Evolutionary conservation across 2,888 invertebrate species (phyloP).

Genomic region (Eupithecia exiguata): DNA sequence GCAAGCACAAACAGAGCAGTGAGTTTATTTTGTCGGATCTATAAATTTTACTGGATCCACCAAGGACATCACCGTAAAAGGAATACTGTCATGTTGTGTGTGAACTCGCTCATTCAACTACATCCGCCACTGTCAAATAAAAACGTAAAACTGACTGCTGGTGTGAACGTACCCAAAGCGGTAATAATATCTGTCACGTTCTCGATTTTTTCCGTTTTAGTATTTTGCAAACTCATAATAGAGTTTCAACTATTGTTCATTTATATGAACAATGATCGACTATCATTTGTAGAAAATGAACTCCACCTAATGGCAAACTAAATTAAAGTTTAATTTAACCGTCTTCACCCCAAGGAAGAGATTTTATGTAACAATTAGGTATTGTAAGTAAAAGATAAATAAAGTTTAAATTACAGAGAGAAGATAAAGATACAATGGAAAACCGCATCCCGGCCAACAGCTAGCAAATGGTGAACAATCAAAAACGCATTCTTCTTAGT

Average conservation of each 20-base stretch:
- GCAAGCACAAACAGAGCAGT: no score
- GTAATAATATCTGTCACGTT: neutral
- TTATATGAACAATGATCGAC: neutral
- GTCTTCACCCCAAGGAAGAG: neutral
- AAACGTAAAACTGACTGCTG: no score
- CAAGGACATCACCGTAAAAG: no score
- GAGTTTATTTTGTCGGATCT: no score
- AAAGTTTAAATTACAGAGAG: neutral
- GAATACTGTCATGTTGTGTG: no score
- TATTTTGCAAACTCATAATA: neutral
- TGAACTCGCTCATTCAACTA: no score
- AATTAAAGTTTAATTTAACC: neutral
- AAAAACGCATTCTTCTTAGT: constrained; percentile 41
- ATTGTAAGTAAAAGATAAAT: neutral
- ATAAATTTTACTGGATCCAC: no score
- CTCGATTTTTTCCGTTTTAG: neutral
- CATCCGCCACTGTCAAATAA: no score
- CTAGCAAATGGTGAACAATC: constrained; percentile 38
- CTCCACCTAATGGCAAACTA: neutral
- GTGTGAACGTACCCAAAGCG: no score
- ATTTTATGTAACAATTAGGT: neutral
- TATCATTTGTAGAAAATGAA: neutral
- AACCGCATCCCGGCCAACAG: constrained; percentile 27
- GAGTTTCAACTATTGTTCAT: neutral
- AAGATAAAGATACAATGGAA: constrained; percentile 15